phyloP scores from a whole-genome alignment of 2,797 vertebrate genomes.

The Nothura maculosa region DNA sequence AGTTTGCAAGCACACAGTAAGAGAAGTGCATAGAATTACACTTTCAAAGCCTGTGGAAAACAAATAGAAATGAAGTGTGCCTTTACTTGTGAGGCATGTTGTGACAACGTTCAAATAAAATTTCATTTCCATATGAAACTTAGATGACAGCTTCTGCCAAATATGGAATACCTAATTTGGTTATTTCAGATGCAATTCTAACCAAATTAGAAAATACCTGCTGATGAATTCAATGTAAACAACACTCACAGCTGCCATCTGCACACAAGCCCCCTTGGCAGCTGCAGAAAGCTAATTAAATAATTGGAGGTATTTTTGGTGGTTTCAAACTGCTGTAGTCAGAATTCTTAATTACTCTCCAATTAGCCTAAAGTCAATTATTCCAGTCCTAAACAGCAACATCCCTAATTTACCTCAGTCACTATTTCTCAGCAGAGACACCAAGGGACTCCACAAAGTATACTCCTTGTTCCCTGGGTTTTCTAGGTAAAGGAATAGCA shows the following conservation, averaged over 20 bases:
- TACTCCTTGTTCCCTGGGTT: not conserved
- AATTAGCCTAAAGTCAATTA: not conserved
- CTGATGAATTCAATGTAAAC: not conserved
- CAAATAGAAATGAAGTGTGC: not conserved
- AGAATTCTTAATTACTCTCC: not conserved
- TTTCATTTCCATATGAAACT: not conserved
- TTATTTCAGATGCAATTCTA: not conserved
- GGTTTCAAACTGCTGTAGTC: not conserved
- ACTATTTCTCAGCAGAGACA: not conserved
- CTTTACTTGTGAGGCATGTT: not conserved
- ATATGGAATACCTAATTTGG: not conserved
- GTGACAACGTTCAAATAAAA: not conserved
- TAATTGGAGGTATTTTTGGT: not conserved
- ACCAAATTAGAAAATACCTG: not conserved
- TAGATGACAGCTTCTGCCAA: not conserved
- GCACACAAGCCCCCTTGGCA: not conserved
- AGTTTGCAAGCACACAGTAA: accelerated
- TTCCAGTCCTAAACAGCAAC: not conserved
- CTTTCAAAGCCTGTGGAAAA: not conserved
- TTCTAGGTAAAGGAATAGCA: not conserved
- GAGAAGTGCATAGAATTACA: not conserved
- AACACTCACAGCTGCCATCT: not conserved
- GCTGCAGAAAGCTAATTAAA: not conserved
- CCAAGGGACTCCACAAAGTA: not conserved
- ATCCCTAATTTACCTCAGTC: not conserved